Base-by-base conservation (phyloP, 2,113 vertebrate genomes). In the Gila orcuttii region DNA sequence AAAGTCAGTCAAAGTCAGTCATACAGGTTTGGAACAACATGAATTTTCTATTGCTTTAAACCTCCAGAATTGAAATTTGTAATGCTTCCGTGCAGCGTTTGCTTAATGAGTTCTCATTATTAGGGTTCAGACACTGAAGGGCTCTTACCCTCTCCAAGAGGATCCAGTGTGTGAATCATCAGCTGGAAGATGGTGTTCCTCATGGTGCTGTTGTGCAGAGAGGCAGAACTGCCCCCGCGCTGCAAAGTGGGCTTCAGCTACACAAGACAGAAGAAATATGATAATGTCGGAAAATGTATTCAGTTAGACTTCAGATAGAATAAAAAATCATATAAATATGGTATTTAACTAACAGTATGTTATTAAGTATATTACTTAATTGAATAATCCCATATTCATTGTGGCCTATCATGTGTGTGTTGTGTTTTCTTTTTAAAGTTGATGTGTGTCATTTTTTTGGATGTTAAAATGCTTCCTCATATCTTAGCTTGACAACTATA, bases 141-240 rank as follows among this genome's bases (percentile, higher is more conserved):
- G 69, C 84, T 92, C 96, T 97, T 95, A 98, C 97, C 97, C 91
- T 96, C 94, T 90, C 96, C 94, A 79, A 99, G 88, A 83, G 97
- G 97, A 91, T 99, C 97, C 92, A 99, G 92, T 21, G 97, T 98
- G 93, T 96, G 96, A 91, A 98, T 96, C 96, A 98, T 97, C 86
- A 99, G 97, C 62, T 97, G 96, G 91, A 97, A 97, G 92, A 98
- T 95, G 93, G 97, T 97, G 93, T 91, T 95, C 31, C 97, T 96
- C 94, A 97, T 96, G 78, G 96, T 98, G 69, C 97, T 96, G 95
- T 98, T 98, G 95, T 99, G 97, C 28, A 99, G 93, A 80, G 97
- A 99, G 80, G 97, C 95, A 0, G 96, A 97, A 91, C 97, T 98
- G 68, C 96, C 96, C 71, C 96, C 97, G 90, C 96, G 92, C 90